Conservation (phyloP, 2,888 invertebrate genomes). For the Desoria tigrina region DNA sequence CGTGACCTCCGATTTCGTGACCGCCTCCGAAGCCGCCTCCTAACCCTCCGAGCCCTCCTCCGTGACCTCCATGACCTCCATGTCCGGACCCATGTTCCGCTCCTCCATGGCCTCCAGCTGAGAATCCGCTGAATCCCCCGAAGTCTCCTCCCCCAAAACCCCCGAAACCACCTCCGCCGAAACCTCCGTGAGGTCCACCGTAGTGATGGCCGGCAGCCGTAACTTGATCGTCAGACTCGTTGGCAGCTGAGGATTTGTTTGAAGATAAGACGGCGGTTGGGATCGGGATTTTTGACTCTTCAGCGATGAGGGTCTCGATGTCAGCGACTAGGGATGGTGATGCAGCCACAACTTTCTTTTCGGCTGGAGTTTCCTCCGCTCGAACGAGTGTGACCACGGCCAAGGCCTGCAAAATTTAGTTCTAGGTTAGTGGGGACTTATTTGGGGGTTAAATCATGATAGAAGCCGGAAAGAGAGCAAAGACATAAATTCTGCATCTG, state of each 20-base stretch:
- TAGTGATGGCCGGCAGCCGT: constrained; percentile 34
- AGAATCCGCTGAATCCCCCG: no score
- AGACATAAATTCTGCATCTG: no score
- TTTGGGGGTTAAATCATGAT: no score
- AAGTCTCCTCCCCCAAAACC: no score
- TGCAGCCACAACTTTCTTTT: not conserved
- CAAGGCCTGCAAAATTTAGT: constrained; percentile 17
- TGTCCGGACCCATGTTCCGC: constrained; percentile 19
- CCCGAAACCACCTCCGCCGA: no score
- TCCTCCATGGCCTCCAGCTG: no score
- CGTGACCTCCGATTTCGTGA: not conserved
- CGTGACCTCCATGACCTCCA: constrained; percentile 2
- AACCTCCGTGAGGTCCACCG: constrained; percentile 10
- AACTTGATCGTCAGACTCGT: constrained; percentile 33
- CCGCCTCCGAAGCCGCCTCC: constrained; percentile 9
- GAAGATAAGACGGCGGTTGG: not conserved
- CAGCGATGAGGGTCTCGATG: constrained; percentile 21
- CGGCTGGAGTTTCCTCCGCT: not conserved
- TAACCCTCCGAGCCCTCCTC: not conserved
- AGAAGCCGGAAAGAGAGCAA: no score
- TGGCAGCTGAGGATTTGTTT: not conserved
- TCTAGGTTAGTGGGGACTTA: no score
- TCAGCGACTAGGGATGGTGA: constrained; percentile 17
- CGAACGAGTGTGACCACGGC: constrained; percentile 14
- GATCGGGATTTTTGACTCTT: constrained; percentile 19